Conservation (phyloP, 1,140 invertebrate genomes). For the Camponotus floridanus region DNA sequence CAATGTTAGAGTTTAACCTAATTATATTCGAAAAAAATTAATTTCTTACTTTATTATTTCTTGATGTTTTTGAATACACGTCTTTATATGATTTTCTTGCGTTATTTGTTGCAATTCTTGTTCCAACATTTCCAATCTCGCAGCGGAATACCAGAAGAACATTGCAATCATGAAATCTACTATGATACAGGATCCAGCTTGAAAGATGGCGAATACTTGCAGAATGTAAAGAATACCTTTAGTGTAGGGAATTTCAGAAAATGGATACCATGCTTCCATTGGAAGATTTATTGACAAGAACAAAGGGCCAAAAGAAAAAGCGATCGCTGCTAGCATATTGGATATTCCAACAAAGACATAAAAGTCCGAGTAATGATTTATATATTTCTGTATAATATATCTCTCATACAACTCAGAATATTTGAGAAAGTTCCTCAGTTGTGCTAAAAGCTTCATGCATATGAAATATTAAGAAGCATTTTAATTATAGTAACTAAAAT, state of each 20-base stretch:
- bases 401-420: conserved; percentile 41
- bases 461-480: not conserved
- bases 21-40: too few relatives aligned
- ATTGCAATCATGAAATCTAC: conserved; percentile 71
- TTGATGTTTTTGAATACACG: conserved; percentile 69
- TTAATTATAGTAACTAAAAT: not conserved
- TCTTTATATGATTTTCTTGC: conserved; percentile 25
- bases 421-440: conserved; percentile 55
- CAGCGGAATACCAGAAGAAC: conserved; percentile 71
- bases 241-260: conserved; percentile 46
- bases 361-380: conserved; percentile 66
- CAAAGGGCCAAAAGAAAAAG: conserved; percentile 55
- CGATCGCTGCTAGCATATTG: conserved; percentile 43
- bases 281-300: conserved; percentile 68
- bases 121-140: conserved; percentile 69
- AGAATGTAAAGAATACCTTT: conserved; percentile 54
- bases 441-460: conserved; percentile 47
- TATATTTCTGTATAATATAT: conserved; percentile 68
- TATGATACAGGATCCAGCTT: conserved; percentile 62
- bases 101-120: conserved; percentile 36
- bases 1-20: too few relatives aligned
- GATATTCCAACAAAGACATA: conserved; percentile 46
- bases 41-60: conserved; percentile 56
- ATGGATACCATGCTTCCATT: conserved; percentile 70
- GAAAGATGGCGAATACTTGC: conserved; percentile 68